Conservation (phyloP, 2,113 vertebrate species). For the Ceuthmochares aereus region DNA sequence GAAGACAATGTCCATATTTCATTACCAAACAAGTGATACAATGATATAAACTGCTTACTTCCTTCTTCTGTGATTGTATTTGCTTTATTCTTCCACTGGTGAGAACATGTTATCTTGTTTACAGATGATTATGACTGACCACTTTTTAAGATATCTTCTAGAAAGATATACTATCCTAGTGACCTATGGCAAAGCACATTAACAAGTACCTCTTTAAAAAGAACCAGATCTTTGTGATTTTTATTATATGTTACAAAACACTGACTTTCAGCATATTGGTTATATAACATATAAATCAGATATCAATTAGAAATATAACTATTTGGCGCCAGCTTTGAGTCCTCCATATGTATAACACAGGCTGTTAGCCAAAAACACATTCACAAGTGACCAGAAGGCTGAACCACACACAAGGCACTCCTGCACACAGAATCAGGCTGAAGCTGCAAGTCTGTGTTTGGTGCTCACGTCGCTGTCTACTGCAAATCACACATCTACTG, state of each 20-base stretch:
- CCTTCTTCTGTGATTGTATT: background rate
- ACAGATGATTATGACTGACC: background rate
- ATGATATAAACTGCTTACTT: background rate
- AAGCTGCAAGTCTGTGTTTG: background rate
- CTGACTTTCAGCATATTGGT: background rate
- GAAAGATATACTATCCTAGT: background rate
- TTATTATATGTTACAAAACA: background rate
- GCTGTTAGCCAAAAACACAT: background rate
- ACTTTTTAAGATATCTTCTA: background rate
- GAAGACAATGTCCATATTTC: background rate
- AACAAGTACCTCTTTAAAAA: background rate
- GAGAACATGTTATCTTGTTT: background rate
- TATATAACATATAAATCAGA: background rate
- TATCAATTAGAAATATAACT: background rate
- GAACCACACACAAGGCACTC: background rate
- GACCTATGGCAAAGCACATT: fast-evolving
- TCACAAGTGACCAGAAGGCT: background rate
- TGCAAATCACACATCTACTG: background rate
- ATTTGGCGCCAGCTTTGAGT: background rate
- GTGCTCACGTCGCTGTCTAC: fast-evolving
- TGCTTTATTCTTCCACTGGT: background rate
- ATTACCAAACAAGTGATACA: background rate
- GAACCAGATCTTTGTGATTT: background rate
- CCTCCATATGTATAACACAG: background rate
- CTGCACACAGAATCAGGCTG: background rate